Conservation (phyloP, 2,888 invertebrate genomes). For the Parnassius smintheus region DNA sequence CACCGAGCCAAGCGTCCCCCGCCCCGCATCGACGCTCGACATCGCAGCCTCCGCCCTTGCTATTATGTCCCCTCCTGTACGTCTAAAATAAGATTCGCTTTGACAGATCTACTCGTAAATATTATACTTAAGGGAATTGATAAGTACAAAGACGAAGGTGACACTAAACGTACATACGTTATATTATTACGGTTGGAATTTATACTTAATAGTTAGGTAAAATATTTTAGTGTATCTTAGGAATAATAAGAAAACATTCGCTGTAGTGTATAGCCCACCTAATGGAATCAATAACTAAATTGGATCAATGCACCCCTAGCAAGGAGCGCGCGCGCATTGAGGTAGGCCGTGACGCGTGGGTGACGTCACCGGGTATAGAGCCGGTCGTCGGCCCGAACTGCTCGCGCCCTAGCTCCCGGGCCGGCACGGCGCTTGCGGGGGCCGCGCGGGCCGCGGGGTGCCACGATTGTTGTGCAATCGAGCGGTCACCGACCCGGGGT, state of each 20-base stretch:
- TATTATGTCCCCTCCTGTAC: background rate
- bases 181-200: no score
- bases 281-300: constrained; percentile 48
- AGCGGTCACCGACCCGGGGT: constrained; percentile 77
- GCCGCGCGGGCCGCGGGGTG: constrained; percentile 46
- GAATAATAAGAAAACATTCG: no score
- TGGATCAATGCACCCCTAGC: constrained; percentile 71
- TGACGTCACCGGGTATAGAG: constrained; percentile 71
- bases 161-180: no score
- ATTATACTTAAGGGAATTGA: no score
- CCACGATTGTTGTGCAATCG: constrained; percentile 75
- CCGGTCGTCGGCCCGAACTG: constrained; percentile 66
- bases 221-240: no score
- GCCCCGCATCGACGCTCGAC: constrained; percentile 37
- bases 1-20: constrained; percentile 58
- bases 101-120: constrained; percentile 4
- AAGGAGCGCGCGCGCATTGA: constrained; percentile 80
- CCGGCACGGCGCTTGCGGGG: constrained; percentile 31
- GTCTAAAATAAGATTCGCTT: constrained; percentile 4
- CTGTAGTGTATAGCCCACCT: background rate
- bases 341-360: constrained; percentile 80
- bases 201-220: no score
- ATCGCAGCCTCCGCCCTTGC: constrained; percentile 32
- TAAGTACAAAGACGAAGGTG: no score
- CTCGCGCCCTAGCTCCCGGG: constrained; percentile 68